A percentile compares a stretch with the other conserved stretches of the same genome.
Evolutionary conservation across 2,797 vertebrate genomes (phyloP).

Genomic region (Propithecus perrieri): DNA sequence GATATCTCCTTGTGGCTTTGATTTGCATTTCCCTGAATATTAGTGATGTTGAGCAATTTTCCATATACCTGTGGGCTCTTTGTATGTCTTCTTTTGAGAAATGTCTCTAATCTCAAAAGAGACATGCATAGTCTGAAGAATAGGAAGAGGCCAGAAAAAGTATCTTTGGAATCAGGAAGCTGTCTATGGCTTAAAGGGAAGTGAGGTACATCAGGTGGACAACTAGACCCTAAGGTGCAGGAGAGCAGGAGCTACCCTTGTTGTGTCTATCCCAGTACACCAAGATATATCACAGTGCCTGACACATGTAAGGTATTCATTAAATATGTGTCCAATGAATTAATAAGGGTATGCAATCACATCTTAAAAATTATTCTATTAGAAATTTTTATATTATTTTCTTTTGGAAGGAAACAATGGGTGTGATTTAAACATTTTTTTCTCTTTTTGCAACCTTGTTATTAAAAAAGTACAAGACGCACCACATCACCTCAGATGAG

Average conservation of each 20-base stretch:
- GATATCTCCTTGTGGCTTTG: not conserved
- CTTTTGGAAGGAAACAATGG: not conserved
- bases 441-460: not conserved
- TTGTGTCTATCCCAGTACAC: not conserved
- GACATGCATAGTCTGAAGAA: not conserved
- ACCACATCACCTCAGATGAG: not conserved
- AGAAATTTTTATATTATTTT: not conserved
- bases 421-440: not conserved
- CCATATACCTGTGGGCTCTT: not conserved
- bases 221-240: not conserved
- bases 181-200: not conserved
- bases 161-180: not conserved
- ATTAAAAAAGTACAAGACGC: not conserved
- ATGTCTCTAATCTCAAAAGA: not conserved
- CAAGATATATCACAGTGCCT: not conserved
- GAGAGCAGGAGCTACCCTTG: not conserved
- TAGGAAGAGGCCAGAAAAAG: not conserved
- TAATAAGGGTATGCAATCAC: not conserved
- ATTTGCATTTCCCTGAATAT: not conserved
- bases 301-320: fast-evolving
- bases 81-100: not conserved
- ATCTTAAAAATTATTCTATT: not conserved
- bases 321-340: not conserved
- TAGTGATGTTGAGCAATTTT: not conserved
- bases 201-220: not conserved